A percentile compares a stretch with the other conserved stretches of the same genome.
Conservation (phyloP, 2,888 invertebrate species). For the Chymomyza procnemis region DNA sequence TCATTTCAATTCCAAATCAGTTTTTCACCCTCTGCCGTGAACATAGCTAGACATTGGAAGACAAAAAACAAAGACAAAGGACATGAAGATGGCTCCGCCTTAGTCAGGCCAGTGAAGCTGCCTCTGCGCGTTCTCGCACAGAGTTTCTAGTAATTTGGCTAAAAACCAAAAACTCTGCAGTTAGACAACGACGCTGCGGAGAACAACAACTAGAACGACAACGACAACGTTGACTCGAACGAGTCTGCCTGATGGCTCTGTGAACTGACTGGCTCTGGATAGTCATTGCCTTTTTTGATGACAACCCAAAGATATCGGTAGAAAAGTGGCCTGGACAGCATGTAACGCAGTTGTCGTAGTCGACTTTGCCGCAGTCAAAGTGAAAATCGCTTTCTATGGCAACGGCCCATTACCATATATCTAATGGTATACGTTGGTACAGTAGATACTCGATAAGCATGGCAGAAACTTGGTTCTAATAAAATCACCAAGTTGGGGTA, state of each 20-base stretch:
- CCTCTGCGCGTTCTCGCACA: constrained; percentile 12
- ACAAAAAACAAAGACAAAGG: background rate
- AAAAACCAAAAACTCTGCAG: constrained; percentile 54
- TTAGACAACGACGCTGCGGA: constrained; percentile 7
- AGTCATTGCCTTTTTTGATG: constrained; percentile 61
- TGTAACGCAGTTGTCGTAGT: background rate
- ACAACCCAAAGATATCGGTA: constrained; percentile 60
- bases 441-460: background rate
- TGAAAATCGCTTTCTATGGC: constrained; percentile 58
- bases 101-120: background rate
- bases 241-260: constrained; percentile 18
- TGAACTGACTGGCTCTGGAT: constrained; percentile 19
- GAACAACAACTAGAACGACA: no score
- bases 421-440: constrained; percentile 29
- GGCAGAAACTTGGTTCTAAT: background rate
- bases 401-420: constrained; percentile 60
- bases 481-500: no score
- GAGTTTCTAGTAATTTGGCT: constrained; percentile 66
- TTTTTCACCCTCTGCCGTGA: background rate
- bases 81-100: background rate
- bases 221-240: background rate
- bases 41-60: background rate
- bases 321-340: constrained; percentile 34
- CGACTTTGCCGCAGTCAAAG: constrained; percentile 17
- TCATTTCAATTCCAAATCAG: constrained; percentile 63